phyloP scores from a whole-genome alignment of 2,113 vertebrate species.

The Otus sunia region DNA sequence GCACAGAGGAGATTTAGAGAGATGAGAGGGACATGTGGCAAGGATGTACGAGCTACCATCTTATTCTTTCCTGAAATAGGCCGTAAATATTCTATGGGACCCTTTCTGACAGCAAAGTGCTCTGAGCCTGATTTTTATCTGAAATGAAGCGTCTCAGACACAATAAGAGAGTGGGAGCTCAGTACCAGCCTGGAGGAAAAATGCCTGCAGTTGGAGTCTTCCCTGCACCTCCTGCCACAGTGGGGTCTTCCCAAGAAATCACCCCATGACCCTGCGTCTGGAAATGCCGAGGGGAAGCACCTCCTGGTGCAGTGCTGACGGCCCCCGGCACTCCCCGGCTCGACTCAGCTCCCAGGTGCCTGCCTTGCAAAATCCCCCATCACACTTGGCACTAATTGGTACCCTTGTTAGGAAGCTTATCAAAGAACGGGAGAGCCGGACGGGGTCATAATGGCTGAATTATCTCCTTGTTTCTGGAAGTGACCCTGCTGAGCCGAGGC shows the following conservation, averaged over 20 bases:
- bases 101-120: constrained; percentile 3
- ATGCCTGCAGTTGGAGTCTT: background rate
- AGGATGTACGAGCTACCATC: constrained; percentile 30
- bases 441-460: constrained; percentile 52
- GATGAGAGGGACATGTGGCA: constrained; percentile 30
- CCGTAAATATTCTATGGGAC: constrained; percentile 23
- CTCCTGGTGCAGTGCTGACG: fast-evolving
- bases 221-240: background rate
- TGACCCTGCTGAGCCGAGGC: constrained; percentile 40
- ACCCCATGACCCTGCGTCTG: background rate
- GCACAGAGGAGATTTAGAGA: constrained; percentile 37
- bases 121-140: constrained; percentile 10
- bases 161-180: background rate
- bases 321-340: background rate
- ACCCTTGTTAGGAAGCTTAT: constrained; percentile 54
- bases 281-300: background rate
- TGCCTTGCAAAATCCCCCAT: constrained; percentile 22
- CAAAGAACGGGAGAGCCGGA: background rate
- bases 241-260: background rate
- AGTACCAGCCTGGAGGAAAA: background rate
- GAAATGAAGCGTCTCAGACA: background rate
- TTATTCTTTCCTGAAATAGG: constrained; percentile 13
- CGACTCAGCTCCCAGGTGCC: constrained; percentile 7
- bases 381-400: constrained; percentile 58
- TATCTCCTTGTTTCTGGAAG: constrained; percentile 63